Conservation (phyloP, 2,113 vertebrate species). For the Halichoeres trimaculatus region DNA sequence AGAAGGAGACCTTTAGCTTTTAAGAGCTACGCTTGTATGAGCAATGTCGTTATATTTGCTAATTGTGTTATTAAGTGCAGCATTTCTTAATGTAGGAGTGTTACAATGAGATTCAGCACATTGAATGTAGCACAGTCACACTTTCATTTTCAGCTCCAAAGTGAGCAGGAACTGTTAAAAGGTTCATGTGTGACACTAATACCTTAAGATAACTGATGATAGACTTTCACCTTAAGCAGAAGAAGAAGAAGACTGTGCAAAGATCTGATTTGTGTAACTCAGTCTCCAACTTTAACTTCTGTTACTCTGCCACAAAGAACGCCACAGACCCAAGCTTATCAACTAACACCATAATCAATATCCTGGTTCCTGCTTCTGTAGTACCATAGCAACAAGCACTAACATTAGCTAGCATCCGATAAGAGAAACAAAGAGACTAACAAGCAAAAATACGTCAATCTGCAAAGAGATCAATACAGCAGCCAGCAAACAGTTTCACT, state of each 20-base stretch:
- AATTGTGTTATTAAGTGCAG: no score
- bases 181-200: background rate
- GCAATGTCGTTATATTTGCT: no score
- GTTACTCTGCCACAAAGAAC: background rate
- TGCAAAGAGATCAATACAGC: background rate
- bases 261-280: no score
- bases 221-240: no score
- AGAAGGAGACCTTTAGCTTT: no score
- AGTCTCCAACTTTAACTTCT: background rate
- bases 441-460: background rate
- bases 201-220: background rate
- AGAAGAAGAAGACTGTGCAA: no score
- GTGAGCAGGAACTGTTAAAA: background rate
- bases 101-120: no score
- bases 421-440: conserved; percentile 1
- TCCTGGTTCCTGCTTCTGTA: background rate
- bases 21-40: no score
- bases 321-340: background rate
- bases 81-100: no score
- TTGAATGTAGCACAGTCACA: background rate
- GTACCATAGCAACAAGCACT: background rate
- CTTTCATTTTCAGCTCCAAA: background rate
- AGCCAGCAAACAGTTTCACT: background rate
- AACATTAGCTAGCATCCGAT: background rate
- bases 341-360: background rate